Percentiles rank a stretch among this genome's conserved stretches.
phyloP scores from a whole-genome alignment of 2,888 invertebrate species.

The Eilema griseolum region DNA sequence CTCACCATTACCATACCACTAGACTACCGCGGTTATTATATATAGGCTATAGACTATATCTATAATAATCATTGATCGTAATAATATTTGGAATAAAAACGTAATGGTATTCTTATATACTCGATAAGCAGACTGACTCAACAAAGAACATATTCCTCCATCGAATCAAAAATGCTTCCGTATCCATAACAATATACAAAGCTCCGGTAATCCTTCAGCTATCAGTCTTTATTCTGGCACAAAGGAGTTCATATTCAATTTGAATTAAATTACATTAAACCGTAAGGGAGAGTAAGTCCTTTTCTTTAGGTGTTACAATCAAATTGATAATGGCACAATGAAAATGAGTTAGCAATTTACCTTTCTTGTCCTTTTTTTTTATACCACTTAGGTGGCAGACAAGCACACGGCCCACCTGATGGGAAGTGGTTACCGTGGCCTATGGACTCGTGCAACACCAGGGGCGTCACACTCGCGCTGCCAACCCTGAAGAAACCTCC shows the following conservation, averaged over 20 bases:
- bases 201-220: constrained; percentile 1
- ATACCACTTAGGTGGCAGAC: too few relatives aligned
- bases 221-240: constrained; percentile 11
- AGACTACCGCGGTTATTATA: too few relatives aligned
- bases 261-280: constrained; percentile 13
- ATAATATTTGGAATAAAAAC: too few relatives aligned
- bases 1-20: too few relatives aligned
- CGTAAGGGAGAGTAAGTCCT: background rate
- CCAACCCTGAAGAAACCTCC: too few relatives aligned
- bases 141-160: background rate
- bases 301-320: constrained; percentile 5
- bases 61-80: too few relatives aligned
- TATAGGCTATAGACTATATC: too few relatives aligned
- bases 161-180: background rate
- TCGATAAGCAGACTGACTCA: background rate
- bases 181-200: background rate
- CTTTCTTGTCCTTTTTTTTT: background rate
- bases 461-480: too few relatives aligned
- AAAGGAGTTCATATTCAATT: constrained; percentile 5
- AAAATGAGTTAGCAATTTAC: background rate
- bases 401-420: too few relatives aligned
- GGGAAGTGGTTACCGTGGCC: too few relatives aligned
- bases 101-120: background rate
- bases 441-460: too few relatives aligned
- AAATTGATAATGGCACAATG: constrained; percentile 5